A percentile compares a stretch with the other conserved stretches of the same genome.
Conservation (phyloP, 2,797 vertebrate genomes). For the Phrynocephalus forsythii region DNA sequence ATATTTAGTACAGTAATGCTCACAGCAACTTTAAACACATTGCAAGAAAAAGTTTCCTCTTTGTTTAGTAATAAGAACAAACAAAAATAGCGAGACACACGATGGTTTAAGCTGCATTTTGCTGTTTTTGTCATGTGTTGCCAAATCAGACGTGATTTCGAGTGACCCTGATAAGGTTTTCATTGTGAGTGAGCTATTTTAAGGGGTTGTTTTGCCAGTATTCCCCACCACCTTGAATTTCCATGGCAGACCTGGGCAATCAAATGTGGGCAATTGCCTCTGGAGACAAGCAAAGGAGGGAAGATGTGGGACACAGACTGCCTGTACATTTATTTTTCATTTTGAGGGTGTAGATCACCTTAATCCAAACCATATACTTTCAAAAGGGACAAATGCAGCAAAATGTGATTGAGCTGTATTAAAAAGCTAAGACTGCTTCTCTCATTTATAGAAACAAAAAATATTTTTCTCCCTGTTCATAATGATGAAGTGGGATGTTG, state of each 20-base stretch:
- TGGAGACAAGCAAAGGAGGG: too few species aligned
- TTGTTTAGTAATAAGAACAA: neutral
- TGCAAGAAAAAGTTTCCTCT: neutral
- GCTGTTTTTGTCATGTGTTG: neutral
- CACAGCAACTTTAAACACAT: neutral
- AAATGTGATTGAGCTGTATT: neutral
- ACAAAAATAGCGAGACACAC: neutral
- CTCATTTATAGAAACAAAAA: neutral
- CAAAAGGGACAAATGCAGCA: neutral
- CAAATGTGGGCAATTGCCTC: too few species aligned
- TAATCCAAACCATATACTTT: neutral
- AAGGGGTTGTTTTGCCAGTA: too few species aligned
- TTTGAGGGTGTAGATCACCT: neutral
- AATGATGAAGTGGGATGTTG: neutral
- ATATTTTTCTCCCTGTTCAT: neutral
- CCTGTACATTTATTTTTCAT: neutral
- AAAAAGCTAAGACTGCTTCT: neutral
- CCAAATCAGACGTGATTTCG: too few species aligned
- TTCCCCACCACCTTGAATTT: too few species aligned
- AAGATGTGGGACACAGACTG: neutral
- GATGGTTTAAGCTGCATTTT: neutral
- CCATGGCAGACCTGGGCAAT: too few species aligned
- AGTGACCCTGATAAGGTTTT: too few species aligned
- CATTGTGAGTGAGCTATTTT: too few species aligned
- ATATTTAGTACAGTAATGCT: conserved; percentile 14